Evolutionary conservation across 2,113 vertebrate genomes (phyloP).

Genomic region (Tachysurus vachellii): DNA sequence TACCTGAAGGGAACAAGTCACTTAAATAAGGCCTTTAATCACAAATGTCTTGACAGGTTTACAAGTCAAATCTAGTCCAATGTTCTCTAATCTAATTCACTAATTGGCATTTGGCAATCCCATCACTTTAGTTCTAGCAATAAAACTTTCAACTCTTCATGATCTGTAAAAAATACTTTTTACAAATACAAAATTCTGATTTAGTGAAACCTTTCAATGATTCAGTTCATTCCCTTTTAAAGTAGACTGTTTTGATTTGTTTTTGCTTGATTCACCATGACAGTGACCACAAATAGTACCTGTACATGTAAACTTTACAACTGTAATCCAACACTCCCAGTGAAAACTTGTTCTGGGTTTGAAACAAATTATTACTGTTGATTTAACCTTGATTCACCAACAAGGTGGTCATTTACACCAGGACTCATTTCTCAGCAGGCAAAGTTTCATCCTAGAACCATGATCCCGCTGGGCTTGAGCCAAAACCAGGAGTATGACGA

Average conservation of each 20-base stretch:
- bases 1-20: not conserved
- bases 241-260: not conserved
- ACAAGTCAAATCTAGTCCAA: not conserved
- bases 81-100: not conserved
- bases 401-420: not conserved
- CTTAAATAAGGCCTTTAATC: not conserved
- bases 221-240: not conserved
- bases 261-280: not conserved
- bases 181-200: not conserved
- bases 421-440: not conserved
- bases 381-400: not conserved
- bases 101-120: not conserved
- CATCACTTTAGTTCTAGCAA: not conserved
- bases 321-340: not conserved
- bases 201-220: not conserved
- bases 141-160: not conserved
- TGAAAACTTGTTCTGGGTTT: not conserved
- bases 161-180: not conserved
- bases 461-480: not conserved
- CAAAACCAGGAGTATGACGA: not conserved
- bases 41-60: not conserved
- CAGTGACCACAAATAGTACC: not conserved
- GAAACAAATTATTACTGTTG: not conserved
- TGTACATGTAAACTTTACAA: not conserved
- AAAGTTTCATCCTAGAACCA: not conserved